Evolutionary conservation across 2,797 vertebrate genomes (phyloP).

Genomic region (Alcedo atthis): DNA sequence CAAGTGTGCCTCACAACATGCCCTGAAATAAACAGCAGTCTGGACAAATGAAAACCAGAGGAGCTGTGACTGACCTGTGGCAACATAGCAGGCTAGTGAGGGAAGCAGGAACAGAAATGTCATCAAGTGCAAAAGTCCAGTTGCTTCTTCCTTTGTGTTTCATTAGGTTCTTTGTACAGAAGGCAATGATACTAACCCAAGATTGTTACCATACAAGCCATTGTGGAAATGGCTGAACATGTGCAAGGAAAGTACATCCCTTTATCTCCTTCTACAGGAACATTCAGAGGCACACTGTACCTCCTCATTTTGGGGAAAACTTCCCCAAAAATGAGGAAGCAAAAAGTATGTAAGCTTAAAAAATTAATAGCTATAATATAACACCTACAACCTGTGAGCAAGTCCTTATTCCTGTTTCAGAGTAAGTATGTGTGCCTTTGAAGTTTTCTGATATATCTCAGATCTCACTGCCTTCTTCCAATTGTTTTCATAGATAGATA

Average conservation of each 20-base stretch:
- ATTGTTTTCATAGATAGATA: background rate
- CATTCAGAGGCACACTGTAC: background rate
- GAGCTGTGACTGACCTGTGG: background rate
- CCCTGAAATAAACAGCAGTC: background rate
- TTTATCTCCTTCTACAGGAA: background rate
- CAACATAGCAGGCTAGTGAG: background rate
- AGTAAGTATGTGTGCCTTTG: background rate
- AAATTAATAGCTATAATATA: background rate
- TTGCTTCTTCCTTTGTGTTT: background rate
- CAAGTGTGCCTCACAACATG: background rate
- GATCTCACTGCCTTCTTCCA: background rate
- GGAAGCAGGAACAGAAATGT: background rate
- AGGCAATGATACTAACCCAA: background rate
- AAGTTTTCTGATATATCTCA: background rate
- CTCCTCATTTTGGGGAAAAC: background rate
- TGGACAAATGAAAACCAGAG: background rate
- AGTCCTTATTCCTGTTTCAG: background rate
- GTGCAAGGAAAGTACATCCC: background rate
- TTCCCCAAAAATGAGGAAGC: background rate
- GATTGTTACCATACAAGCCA: background rate
- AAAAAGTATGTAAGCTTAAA: background rate
- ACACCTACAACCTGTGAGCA: background rate
- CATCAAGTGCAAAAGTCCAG: background rate
- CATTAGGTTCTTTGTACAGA: background rate
- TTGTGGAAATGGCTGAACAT: background rate